phyloP scores from a whole-genome alignment of 2,113 vertebrate species.

The Alethe diademata region DNA sequence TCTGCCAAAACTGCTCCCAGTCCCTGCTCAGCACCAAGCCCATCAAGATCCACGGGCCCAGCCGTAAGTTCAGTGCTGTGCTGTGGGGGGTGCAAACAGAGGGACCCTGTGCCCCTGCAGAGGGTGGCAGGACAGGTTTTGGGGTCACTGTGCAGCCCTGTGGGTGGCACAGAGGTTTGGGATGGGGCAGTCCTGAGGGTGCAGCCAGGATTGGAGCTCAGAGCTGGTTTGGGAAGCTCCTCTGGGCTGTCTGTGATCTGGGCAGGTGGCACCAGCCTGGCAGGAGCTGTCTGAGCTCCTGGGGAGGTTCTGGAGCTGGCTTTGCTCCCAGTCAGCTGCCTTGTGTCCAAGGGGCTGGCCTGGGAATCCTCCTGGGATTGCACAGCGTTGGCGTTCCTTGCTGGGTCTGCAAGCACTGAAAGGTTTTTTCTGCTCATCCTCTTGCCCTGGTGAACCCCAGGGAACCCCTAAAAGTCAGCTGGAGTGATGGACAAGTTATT shows the following conservation, averaged over 20 bases:
- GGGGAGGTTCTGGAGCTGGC: not conserved
- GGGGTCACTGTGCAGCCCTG: fast-evolving
- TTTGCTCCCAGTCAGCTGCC: not conserved
- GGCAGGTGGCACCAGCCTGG: not conserved
- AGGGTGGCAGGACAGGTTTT: fast-evolving
- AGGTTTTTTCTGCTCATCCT: not conserved
- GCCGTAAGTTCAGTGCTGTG: slow-evolving; percentile 81
- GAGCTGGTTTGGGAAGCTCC: not conserved
- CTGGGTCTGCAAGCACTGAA: not conserved
- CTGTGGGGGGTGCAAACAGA: fast-evolving
- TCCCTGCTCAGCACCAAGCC: slow-evolving; percentile 89
- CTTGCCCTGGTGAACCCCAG: not conserved
- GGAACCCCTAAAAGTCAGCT: not conserved
- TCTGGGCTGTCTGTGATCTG: not conserved
- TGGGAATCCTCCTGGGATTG: fast-evolving
- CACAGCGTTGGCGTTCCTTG: fast-evolving
- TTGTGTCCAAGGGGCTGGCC: not conserved
- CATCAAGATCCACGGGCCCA: slow-evolving; percentile 96
- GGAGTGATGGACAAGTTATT: not conserved
- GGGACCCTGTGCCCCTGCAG: fast-evolving
- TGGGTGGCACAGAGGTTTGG: fast-evolving
- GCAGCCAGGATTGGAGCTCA: not conserved
- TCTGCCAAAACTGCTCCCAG: slow-evolving; percentile 95
- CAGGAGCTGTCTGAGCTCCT: fast-evolving
- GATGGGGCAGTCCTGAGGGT: not conserved